These are phyloP conservation scores for Notechis scutatus DNA, from an alignment of 2,113 vertebrate genomes.

Conservation along the genomic window DNA sequence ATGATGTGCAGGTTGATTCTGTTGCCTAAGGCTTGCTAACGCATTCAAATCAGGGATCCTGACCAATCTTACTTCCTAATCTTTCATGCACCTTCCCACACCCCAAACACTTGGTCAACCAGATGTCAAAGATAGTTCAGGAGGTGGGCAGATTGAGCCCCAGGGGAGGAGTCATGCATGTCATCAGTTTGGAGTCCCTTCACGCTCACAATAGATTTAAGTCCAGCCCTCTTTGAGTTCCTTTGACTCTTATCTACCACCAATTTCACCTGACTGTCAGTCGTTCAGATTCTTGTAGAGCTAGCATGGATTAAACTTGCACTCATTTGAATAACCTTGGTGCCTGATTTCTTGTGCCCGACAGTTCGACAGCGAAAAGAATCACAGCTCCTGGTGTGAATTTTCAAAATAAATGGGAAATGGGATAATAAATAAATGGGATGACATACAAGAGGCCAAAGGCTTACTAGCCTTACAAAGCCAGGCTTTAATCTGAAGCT, in stretches of 20 bases:
- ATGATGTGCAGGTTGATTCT: not conserved
- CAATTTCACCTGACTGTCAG: not conserved
- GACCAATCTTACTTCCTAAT: not conserved
- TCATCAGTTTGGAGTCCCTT: not conserved
- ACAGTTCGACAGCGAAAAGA: not conserved
- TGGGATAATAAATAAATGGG: too few relatives aligned
- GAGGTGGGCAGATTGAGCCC: not conserved
- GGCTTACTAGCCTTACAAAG: not conserved
- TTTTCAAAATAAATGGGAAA: not conserved
- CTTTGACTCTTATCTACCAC: not conserved
- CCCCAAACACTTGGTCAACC: not conserved
- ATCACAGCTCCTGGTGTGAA: not conserved
- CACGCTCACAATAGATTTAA: not conserved
- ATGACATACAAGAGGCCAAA: not conserved
- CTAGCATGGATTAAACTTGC: not conserved
- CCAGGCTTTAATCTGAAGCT: not conserved
- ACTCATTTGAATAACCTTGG: not conserved
- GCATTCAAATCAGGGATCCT: not conserved
- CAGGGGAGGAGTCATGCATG: not conserved
- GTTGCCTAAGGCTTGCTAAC: not conserved
- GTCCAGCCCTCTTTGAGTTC: not conserved
- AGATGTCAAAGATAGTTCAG: not conserved
- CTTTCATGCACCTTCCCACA: not conserved
- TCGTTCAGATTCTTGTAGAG: not conserved
- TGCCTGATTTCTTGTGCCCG: not conserved